phyloP scores from a whole-genome alignment of 53 echinoderm and acorn worm genomes.

The Actinopyga echinites region DNA sequence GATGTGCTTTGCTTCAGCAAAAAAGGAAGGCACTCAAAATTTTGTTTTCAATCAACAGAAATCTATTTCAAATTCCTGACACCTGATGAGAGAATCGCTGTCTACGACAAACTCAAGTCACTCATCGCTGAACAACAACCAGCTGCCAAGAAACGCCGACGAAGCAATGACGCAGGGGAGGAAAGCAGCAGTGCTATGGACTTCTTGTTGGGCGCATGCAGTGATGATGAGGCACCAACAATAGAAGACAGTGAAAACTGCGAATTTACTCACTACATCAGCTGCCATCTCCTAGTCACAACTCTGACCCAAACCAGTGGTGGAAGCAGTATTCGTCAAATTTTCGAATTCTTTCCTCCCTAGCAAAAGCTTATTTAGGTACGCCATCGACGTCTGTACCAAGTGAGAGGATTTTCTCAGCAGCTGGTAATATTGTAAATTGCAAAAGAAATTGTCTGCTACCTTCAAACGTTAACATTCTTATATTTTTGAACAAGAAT shows the following conservation, averaged over 20 bases:
- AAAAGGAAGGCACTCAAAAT: too few relatives aligned
- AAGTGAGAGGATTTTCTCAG: conserved; percentile 49
- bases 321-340: neutral
- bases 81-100: neutral
- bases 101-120: neutral
- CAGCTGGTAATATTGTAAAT: conserved; percentile 44
- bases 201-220: neutral
- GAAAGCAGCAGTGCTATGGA: neutral
- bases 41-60: too few relatives aligned
- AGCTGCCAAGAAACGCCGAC: neutral
- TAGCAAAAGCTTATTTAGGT: neutral
- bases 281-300: neutral
- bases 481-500: too few relatives aligned
- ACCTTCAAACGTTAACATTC: conserved; percentile 25
- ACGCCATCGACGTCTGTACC: conserved; percentile 54
- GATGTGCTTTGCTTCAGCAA: too few relatives aligned
- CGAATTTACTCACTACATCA: too few relatives aligned
- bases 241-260: too few relatives aligned
- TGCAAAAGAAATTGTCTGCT: conserved; percentile 23
- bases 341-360: conserved; percentile 1
- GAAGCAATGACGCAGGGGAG: neutral
- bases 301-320: conserved; percentile 14
- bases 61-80: neutral
- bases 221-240: neutral
- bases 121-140: neutral